These are phyloP conservation scores for Scaptomyza flava DNA, from an alignment of 2,888 invertebrate genomes.

Conservation along the genomic window DNA sequence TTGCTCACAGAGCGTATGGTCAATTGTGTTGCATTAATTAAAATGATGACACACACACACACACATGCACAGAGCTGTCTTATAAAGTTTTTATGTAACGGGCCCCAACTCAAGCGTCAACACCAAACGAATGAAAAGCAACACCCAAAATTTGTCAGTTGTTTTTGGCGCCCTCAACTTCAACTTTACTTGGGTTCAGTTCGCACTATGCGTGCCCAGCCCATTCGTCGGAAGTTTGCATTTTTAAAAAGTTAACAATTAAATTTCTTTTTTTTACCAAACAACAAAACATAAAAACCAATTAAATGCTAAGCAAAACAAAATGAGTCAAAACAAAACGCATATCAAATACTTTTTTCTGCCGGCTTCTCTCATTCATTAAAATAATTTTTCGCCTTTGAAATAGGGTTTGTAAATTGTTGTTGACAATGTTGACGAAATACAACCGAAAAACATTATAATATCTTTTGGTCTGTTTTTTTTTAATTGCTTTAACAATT, in stretches of 20 bases:
- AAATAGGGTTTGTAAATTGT: conserved; percentile 23
- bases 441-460: conserved; percentile 11
- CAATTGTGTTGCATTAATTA: conserved; percentile 70
- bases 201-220: no score
- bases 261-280: no score
- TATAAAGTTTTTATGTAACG: conserved; percentile 72
- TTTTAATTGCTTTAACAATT: conserved; percentile 57
- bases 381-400: conserved; percentile 38
- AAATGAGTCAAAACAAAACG: conserved; percentile 44
- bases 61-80: conserved; percentile 49
- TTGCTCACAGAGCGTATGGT: conserved; percentile 51
- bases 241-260: conserved; percentile 42
- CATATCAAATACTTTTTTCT: conserved; percentile 33
- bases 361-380: conserved; percentile 46
- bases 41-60: conserved; percentile 60
- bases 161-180: conserved; percentile 6
- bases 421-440: conserved; percentile 35
- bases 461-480: conserved; percentile 7
- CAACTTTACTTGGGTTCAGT: not conserved
- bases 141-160: conserved; percentile 46
- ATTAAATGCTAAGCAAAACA: conserved; percentile 25
- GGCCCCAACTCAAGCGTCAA: conserved; percentile 28
- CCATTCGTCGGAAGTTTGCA: conserved; percentile 45
- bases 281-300: conserved; percentile 8
- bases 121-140: conserved; percentile 30